Conservation (phyloP, 1,140 invertebrate species). For the Penaeus indicus region DNA sequence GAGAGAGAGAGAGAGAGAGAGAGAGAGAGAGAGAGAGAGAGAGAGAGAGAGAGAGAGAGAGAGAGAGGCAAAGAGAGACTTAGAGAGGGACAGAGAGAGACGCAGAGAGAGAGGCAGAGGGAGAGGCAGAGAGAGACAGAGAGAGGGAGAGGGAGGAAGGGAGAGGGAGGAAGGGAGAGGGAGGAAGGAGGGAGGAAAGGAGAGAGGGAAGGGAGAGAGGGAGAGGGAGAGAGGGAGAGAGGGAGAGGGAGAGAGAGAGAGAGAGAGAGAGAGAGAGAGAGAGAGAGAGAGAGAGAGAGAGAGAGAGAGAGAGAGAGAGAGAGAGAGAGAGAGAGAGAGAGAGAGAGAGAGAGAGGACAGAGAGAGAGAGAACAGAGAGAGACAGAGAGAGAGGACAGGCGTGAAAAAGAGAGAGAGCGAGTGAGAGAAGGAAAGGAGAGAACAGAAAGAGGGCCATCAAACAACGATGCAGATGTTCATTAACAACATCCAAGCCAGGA, state of each 20-base stretch:
- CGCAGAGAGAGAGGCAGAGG: not conserved
- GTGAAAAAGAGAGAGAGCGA: not conserved
- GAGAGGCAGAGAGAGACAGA: not conserved
- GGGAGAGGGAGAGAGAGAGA: not conserved
- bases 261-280: not conserved
- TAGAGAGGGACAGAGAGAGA: too few relatives aligned
- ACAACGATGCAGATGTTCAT: too few relatives aligned
- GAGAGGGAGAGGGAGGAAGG: not conserved
- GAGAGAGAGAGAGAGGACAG: not conserved
- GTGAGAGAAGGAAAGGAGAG: not conserved
- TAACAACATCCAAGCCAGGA: too few relatives aligned
- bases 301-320: not conserved
- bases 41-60: not conserved
- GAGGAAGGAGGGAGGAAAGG: not conserved
- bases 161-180: too few relatives aligned
- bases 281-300: not conserved
- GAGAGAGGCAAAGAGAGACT: too few relatives aligned
- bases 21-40: too few relatives aligned
- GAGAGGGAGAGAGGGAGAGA: not conserved
- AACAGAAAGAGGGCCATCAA: too few relatives aligned
- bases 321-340: not conserved
- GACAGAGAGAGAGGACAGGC: not conserved
- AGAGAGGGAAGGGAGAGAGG: not conserved
- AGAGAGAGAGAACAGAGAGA: not conserved
- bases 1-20: too few relatives aligned